Evolutionary conservation across 2,113 vertebrate species (phyloP), one percentile per base, ranked within the genome.

Genomic region (Saccopteryx leptura): DNA sequence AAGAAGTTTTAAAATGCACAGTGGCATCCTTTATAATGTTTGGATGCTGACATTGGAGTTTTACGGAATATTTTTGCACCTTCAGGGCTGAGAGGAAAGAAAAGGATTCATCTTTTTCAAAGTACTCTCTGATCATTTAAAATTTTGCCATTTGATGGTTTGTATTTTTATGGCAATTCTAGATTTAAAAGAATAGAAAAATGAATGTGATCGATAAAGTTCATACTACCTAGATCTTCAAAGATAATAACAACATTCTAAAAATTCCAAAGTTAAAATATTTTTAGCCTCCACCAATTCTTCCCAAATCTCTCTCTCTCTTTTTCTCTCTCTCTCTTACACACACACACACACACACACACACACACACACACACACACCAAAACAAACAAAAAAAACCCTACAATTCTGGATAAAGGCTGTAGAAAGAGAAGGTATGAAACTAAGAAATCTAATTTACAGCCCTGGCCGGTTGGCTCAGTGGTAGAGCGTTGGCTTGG

Each of bases 31-130:
- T 94, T 95, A 61, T 10, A 91, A 94, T 28, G 21, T 93, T 92
- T 33, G 31, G 63, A 81, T 63, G 91, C 31, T 88, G 79, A 95
- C 69, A 68, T 24, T 83, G 66, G 48, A 81, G 31, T 89, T 97
- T 95, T 89, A 80, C 2, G 91, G 90, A 93, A 14, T 79, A 88
- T 95, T 91, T 94, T 19, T n/a, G 95, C 60, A 95, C 72, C 86
- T 54, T 21, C 54, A 78, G 12, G 18, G 0, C 60, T 76, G 39
- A 76, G 58, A 90, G 52, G 31, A 91, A 90, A 94, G 56, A 72
- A 14, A 7, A 71, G 6, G 0, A 28, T 92, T 79, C 31, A 46
- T 93, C 31, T 81, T 93, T 91, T 48, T 15, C 68, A 66, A 80
- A 74, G 33, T 80, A 88, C 13, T 96, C 91, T 85, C 33, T 95